Evolutionary conservation across 2,888 invertebrate genomes (phyloP).

Genomic region (Eristalinus sepulchralis): DNA sequence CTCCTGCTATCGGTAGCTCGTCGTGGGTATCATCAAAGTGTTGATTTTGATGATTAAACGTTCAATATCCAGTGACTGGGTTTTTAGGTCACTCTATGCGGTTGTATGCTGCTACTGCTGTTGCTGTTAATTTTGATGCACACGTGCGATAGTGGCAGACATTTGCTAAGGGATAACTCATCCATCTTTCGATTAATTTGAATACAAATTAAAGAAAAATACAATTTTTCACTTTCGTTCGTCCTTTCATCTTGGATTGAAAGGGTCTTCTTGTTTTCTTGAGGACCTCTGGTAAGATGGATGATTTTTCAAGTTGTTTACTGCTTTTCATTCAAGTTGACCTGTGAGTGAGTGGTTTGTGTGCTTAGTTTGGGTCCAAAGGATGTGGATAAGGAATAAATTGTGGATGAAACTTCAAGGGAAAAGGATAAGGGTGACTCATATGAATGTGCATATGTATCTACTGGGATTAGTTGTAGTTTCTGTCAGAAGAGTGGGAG

Average conservation of each 20-base stretch:
- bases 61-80: not conserved
- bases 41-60: slow-evolving; percentile 50
- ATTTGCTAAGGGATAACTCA: not conserved
- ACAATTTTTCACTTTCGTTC: slow-evolving; percentile 3
- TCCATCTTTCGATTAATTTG: slow-evolving; percentile 1
- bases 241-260: not conserved
- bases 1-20: not conserved
- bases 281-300: not conserved
- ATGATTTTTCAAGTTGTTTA: not conserved
- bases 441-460: not conserved
- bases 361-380: not conserved
- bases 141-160: not conserved
- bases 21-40: slow-evolving; percentile 8
- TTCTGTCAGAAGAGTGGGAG: not conserved
- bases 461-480: not conserved
- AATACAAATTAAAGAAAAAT: slow-evolving; percentile 13
- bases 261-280: not conserved
- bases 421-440: not conserved
- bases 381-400: not conserved
- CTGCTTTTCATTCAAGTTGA: not conserved
- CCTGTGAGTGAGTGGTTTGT: not conserved
- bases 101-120: not conserved
- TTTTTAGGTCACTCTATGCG: slow-evolving; percentile 20
- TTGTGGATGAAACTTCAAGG: not conserved
- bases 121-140: not conserved